Conservation (phyloP, 2,888 invertebrate genomes). For the Omphaloscelis lunosa region DNA sequence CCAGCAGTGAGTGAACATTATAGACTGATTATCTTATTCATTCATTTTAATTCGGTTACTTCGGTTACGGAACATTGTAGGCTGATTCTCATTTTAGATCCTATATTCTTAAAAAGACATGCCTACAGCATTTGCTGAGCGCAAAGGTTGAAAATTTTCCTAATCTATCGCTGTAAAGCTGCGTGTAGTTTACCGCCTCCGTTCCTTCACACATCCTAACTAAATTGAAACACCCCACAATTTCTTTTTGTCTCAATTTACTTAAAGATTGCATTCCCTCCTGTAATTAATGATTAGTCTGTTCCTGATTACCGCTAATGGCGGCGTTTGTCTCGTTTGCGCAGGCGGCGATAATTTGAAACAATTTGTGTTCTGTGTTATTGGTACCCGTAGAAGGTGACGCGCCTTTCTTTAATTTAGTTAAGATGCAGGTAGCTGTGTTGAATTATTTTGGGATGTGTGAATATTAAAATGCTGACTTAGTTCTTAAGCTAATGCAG, state of each 20-base stretch:
- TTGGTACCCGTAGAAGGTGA: slow-evolving; percentile 15
- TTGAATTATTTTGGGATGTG: not conserved
- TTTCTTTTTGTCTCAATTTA: slow-evolving; percentile 84
- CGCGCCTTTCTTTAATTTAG: slow-evolving; percentile 28
- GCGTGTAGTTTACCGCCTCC: slow-evolving; percentile 33
- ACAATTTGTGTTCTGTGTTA: slow-evolving; percentile 63
- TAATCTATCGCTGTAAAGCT: too few species aligned
- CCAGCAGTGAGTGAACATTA: too few species aligned
- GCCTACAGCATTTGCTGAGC: too few species aligned
- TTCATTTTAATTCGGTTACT: too few species aligned
- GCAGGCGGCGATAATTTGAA: slow-evolving; percentile 69
- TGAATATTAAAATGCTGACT: not conserved
- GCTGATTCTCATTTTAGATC: too few species aligned
- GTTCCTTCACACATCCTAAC: not conserved
- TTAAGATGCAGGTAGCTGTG: not conserved
- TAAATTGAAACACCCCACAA: slow-evolving; percentile 63
- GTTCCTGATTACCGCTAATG: slow-evolving; percentile 84
- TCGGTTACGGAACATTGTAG: too few species aligned
- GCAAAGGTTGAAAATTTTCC: too few species aligned
- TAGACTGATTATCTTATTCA: too few species aligned
- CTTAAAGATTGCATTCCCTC: slow-evolving; percentile 81
- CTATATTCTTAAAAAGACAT: too few species aligned
- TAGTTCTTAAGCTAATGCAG: not conserved
- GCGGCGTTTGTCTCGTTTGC: slow-evolving; percentile 71
- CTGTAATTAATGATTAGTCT: slow-evolving; percentile 86